Evolutionary conservation across 1,140 invertebrate species (phyloP).

Genomic region (Drosophila fuyamai): DNA sequence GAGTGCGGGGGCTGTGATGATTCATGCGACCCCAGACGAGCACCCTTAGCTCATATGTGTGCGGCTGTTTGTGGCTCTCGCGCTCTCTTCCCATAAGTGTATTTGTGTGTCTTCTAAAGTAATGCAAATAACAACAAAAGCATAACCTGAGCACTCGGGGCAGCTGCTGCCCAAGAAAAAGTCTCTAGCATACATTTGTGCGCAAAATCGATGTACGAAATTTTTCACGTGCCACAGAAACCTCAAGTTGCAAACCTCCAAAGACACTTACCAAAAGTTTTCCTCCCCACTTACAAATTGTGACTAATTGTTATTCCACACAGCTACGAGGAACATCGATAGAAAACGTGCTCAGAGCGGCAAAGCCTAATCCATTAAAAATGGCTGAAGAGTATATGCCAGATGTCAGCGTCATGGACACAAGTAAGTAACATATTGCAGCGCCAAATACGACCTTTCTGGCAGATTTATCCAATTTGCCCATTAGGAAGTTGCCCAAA

Average conservation of each 20-base stretch:
- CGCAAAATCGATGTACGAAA: slow-evolving; percentile 67
- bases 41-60: slow-evolving; percentile 32
- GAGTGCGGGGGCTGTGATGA: slow-evolving; percentile 62
- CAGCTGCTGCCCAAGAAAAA: slow-evolving; percentile 47
- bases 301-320: slow-evolving; percentile 64
- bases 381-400: slow-evolving; percentile 82
- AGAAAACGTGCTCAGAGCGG: slow-evolving; percentile 31
- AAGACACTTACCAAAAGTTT: slow-evolving; percentile 40
- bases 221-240: slow-evolving; percentile 37
- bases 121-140: slow-evolving; percentile 76
- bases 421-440: slow-evolving; percentile 81
- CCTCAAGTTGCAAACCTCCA: slow-evolving; percentile 34
- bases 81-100: neutral
- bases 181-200: slow-evolving; percentile 50
- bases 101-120: slow-evolving; percentile 30
- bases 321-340: slow-evolving; percentile 52
- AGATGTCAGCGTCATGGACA: slow-evolving; percentile 82
- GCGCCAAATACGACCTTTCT: slow-evolving; percentile 5
- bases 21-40: slow-evolving; percentile 61
- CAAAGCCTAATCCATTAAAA: slow-evolving; percentile 54
- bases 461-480: slow-evolving; percentile 9
- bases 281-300: slow-evolving; percentile 11
- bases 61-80: slow-evolving; percentile 16
- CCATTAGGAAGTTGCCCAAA: slow-evolving; percentile 33
- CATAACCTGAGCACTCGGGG: slow-evolving; percentile 44